Conservation (phyloP, 1,140 invertebrate genomes). For the Microvelia longipes region DNA sequence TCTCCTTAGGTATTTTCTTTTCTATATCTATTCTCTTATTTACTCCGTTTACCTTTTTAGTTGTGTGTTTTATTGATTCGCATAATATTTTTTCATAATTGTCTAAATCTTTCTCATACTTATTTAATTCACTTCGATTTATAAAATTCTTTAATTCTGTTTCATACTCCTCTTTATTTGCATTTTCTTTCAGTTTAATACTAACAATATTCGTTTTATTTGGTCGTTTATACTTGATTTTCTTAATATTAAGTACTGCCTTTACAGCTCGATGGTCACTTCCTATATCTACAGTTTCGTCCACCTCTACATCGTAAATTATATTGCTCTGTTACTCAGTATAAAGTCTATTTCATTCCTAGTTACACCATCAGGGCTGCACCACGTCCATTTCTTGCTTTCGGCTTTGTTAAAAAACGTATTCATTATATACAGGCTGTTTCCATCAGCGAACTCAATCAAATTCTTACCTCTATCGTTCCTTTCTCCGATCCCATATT, state of each 20-base stretch:
- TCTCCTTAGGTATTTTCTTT: neutral
- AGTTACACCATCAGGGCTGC: neutral
- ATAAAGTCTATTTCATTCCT: neutral
- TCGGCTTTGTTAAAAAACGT: slow-evolving; percentile 12
- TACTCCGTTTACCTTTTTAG: neutral
- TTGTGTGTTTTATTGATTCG: neutral
- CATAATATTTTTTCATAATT: neutral
- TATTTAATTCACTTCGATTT: neutral
- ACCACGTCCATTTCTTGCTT: neutral
- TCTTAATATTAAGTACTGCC: neutral
- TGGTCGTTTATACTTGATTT: neutral
- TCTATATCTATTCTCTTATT: neutral
- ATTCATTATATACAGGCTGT: no score
- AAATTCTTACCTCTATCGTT: no score
- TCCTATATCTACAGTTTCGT: neutral
- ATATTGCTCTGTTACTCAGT: neutral
- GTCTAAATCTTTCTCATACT: neutral
- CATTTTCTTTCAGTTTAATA: neutral
- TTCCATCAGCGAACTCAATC: no score
- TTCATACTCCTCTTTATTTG: neutral
- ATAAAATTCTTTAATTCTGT: neutral
- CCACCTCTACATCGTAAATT: neutral
- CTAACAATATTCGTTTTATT: neutral
- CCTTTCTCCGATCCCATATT: no score
- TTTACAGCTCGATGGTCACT: neutral